Percentiles rank a stretch among this genome's conserved stretches.
Evolutionary conservation across 2,797 vertebrate species (phyloP).

Genomic region (Brachyalestes nurse): DNA sequence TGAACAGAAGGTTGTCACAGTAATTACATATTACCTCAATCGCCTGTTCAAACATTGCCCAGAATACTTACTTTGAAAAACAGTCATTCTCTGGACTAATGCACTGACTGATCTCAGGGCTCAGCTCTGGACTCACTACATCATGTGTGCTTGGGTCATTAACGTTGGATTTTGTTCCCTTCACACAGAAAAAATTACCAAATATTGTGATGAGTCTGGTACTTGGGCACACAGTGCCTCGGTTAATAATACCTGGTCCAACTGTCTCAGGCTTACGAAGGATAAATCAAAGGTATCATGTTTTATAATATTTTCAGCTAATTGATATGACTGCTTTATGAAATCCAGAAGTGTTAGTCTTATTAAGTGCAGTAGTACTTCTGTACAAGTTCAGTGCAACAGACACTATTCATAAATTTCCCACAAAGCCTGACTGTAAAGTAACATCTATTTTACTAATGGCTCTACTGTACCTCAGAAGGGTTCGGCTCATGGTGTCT

Average conservation of each 20-base stretch:
- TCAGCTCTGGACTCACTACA: not conserved
- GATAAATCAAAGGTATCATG: slow-evolving; percentile 83
- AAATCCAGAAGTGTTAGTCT: slow-evolving; percentile 11
- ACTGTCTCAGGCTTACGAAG: slow-evolving; percentile 83
- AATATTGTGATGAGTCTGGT: slow-evolving; percentile 89
- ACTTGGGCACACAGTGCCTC: slow-evolving; percentile 87
- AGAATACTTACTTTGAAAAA: slow-evolving; percentile 5
- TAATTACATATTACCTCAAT: slow-evolving; percentile 6
- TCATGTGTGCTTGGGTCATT: slow-evolving; percentile 8
- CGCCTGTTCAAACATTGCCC: slow-evolving; percentile 11
- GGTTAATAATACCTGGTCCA: slow-evolving; percentile 83
- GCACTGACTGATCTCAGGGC: slow-evolving; percentile 22
- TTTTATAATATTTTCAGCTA: slow-evolving; percentile 29
- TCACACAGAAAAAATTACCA: slow-evolving; percentile 85
- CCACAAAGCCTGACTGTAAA: not conserved
- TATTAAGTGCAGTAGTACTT: not conserved
- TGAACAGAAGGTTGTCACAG: slow-evolving; percentile 10
- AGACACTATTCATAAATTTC: slow-evolving; percentile 1
- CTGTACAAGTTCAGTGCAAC: not conserved
- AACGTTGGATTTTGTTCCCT: slow-evolving; percentile 41
- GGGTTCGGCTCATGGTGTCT: slow-evolving; percentile 45
- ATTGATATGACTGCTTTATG: not conserved
- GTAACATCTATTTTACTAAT: not conserved
- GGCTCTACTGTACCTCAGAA: slow-evolving; percentile 41
- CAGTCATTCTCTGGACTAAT: slow-evolving; percentile 19